Evolutionary conservation across 2,888 invertebrate species (phyloP), one percentile per base, ranked within the genome.

Genomic region (Clanis bilineata): DNA sequence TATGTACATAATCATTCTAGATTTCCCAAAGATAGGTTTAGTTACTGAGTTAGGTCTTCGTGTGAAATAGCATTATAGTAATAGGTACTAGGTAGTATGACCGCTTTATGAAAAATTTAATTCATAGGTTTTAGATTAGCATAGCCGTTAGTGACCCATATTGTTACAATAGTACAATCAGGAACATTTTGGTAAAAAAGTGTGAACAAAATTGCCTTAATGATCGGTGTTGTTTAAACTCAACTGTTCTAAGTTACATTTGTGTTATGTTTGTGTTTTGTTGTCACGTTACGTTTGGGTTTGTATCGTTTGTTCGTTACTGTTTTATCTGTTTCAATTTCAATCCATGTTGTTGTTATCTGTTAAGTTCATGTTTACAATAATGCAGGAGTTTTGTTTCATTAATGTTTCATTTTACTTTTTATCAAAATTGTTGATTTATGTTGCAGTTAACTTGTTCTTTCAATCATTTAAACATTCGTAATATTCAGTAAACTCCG

Each of bases 221-320:
- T 91, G 88, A 79, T 85, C 90, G 90, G 90, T 85, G 76, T 85
- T 86, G 83, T 84, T 86, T 77, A 77, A 51, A 51, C 82, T 77
- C 70, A 76, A 70, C 73, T 56, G 66, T 69, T 71, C 66, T 71
- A 71, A 74, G 80, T 83, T 85, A 78, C 72, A 72, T 73, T 74
- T 69, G 68, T 67, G 67, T 72, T 71, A 73, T 71, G 77, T 82
- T 83, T 72, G 67, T 71, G 72, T 81, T 81, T 73, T 70, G 70
- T 64, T 57, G 59, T 66, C 60, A 68, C 65, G 77, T 77, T 80
- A 70, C 69, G 72, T 77, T 80, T 68, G 62, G 25, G 62, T 67
- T 67, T 64, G 61, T 62, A 62, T 60, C 62, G 39, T 68, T 60
- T 65, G 63, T 63, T 64, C 66, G 69, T 74, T 76, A 59, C 64